Base-by-base conservation (phyloP, 2,888 invertebrate species). In the Anodontia alba region DNA sequence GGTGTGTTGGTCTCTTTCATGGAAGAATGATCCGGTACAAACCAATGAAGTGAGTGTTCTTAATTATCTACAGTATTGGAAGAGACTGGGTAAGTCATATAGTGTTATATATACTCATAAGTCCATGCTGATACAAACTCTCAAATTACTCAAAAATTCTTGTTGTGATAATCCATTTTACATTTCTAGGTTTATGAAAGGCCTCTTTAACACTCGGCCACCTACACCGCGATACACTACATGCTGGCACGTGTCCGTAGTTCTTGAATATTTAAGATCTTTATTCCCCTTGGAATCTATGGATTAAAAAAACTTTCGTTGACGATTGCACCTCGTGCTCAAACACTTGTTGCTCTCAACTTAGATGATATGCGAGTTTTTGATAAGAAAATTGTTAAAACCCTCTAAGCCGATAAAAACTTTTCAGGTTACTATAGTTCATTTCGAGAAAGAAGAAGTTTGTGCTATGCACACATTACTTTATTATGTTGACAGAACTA, bases 101-200 rank as follows among this genome's bases (percentile, higher is more conserved):
- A 57, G 57, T 57, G 57, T 57, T 26, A 26, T 57, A 8, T 5
- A 23, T 26, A 57, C 57, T 26, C 26, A 57, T 29, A 57, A 57
- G 15, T 23, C 57, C 2, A 26, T 26, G 23, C 7, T 57, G 15
- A 3, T 57, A 29, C 26, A 57, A 29, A 57, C 57, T 57, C 29
- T 57, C 5, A 57, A 57, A 26, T 29, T 23, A 23, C 5, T n/a
- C 15, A 57, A n/a, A 26, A 5, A 20, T 49, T 49, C n/a, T n/a
- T n/a, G n/a, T n/a, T n/a, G n/a, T n/a, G n/a, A n/a, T 10, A 3
- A 49, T 38, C 5, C 38, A 38, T 38, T 38, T 38, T 38, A 8
- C 38, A 38, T 29, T 29, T 23, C 57, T 10, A 57, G 57, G 29
- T 57, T 57, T 57, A 57, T 57, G 57, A 57, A 57, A 29, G 57